Percentiles rank a stretch among this genome's conserved stretches.
These are phyloP conservation scores for Sebastiscus albofasciatus DNA, from an alignment of 2,797 vertebrate genomes.

Conservation along the genomic window DNA sequence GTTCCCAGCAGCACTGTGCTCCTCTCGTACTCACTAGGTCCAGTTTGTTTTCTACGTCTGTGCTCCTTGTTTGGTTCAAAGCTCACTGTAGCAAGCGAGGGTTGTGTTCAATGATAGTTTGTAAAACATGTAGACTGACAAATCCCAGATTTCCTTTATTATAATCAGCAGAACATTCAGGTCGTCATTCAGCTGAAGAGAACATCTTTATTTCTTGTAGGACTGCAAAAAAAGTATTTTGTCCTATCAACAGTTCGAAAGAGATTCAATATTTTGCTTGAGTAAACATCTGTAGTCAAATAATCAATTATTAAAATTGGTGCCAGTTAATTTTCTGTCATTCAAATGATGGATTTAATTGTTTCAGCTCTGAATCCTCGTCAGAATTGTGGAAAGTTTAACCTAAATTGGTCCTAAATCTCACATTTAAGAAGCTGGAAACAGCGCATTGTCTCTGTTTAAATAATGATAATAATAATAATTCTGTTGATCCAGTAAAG, in stretches of 20 bases:
- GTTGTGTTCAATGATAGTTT: not conserved
- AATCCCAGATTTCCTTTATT: not conserved
- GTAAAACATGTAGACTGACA: not conserved
- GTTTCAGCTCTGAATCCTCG: not conserved
- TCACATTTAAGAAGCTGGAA: too few species aligned
- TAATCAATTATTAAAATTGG: not conserved
- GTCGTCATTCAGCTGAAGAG: too few species aligned
- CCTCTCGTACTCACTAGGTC: not conserved
- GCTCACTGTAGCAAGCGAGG: not conserved
- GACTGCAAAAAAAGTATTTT: not conserved
- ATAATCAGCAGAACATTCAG: not conserved
- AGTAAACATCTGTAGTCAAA: not conserved
- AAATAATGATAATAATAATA: too few species aligned
- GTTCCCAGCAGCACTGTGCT: not conserved
- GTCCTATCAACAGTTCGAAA: not conserved
- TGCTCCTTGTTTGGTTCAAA: not conserved
- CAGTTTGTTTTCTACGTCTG: not conserved
- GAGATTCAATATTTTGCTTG: fast-evolving
- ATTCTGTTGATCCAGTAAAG: too few species aligned
- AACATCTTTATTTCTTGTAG: too few species aligned
- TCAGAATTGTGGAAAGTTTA: not conserved
- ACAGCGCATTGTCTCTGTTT: too few species aligned
- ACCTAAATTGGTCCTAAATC: too few species aligned
- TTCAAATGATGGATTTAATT: not conserved
- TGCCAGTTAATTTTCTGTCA: not conserved